phyloP scores from a whole-genome alignment of 1,140 invertebrate species.

The Penaeus chinensis region DNA sequence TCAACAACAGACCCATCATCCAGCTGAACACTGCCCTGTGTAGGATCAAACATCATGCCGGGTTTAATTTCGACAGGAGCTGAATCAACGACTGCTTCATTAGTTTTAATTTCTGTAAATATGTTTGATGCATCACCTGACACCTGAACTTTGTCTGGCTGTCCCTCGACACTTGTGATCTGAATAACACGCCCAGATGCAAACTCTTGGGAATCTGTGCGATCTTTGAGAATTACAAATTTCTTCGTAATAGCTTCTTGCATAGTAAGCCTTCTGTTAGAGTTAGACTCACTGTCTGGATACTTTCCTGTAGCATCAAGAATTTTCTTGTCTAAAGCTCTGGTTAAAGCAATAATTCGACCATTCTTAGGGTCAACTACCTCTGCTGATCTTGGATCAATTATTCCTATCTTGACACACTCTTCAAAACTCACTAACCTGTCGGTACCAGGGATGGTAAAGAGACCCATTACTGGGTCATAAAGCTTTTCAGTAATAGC shows the following conservation, averaged over 20 bases:
- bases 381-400: conserved; percentile 82
- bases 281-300: conserved; percentile 69
- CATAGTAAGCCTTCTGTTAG: conserved; percentile 75
- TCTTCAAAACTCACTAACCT: conserved; percentile 87
- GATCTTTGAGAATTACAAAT: conserved; percentile 71
- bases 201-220: conserved; percentile 42
- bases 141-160: conserved; percentile 74
- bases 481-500: conserved; percentile 83
- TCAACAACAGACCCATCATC: conserved; percentile 67
- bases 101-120: conserved; percentile 41
- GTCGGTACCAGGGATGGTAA: conserved; percentile 88
- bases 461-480: conserved; percentile 83
- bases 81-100: conserved; percentile 66
- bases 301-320: conserved; percentile 84
- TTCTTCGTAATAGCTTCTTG: conserved; percentile 81
- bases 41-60: conserved; percentile 38
- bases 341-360: conserved; percentile 77
- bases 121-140: conserved; percentile 16
- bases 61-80: conserved; percentile 53
- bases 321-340: conserved; percentile 82
- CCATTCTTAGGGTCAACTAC: conserved; percentile 81
- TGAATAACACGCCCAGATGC: conserved; percentile 43
- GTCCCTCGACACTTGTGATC: conserved; percentile 68
- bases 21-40: conserved; percentile 49
- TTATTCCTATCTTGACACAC: conserved; percentile 85